phyloP scores from a whole-genome alignment of 1,140 invertebrate genomes.

The Heliconius himera region DNA sequence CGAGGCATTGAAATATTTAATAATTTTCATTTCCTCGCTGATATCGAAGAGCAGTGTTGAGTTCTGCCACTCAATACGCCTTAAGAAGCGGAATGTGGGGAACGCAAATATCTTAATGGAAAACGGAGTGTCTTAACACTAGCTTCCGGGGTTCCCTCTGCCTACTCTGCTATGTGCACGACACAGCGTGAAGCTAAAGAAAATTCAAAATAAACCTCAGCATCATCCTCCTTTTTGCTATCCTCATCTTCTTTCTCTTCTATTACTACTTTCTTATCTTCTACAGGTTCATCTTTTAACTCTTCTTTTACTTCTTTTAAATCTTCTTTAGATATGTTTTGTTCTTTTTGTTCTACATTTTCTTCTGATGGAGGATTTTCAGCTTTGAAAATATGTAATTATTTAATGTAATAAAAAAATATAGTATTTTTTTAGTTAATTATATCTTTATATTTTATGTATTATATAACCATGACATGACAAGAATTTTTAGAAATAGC shows the following conservation, averaged over 20 bases:
- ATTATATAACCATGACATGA: background rate
- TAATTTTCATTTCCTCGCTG: too few species aligned
- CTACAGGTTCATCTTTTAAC: constrained; percentile 27
- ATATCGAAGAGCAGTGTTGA: too few species aligned
- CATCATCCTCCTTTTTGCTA: constrained; percentile 60
- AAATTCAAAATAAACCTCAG: constrained; percentile 46
- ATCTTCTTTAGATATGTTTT: background rate
- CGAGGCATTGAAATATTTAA: too few species aligned
- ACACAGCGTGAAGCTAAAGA: background rate
- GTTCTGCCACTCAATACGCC: too few species aligned
- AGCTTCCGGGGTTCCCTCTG: too few species aligned
- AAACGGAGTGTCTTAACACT: too few species aligned
- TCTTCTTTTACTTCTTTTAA: constrained; percentile 31
- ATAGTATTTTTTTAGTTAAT: too few species aligned
- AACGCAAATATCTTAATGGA: too few species aligned
- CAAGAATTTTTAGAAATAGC: too few species aligned
- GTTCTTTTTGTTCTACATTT: background rate
- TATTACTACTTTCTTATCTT: constrained; percentile 18
- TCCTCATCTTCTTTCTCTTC: constrained; percentile 52
- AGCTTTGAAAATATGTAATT: background rate
- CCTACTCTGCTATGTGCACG: too few species aligned
- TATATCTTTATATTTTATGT: too few species aligned
- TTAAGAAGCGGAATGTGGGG: too few species aligned
- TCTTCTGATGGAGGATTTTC: background rate
- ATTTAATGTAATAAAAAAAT: background rate